Base-by-base conservation (phyloP, 2,797 vertebrate species). In the Pagetopsis macropterus region DNA sequence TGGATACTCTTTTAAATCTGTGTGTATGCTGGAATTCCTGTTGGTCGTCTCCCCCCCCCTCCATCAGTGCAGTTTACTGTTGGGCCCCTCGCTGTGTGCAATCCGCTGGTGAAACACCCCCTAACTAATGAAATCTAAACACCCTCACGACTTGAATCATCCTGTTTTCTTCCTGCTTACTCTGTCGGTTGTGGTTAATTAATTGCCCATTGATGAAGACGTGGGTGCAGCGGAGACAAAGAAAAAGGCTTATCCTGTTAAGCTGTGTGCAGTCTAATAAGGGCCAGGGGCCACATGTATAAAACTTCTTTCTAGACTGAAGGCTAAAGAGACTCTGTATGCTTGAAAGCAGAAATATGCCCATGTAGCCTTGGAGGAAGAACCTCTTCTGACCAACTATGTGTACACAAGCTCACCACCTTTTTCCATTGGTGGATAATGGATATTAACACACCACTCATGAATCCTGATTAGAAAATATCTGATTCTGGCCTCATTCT, bases 51-150 rank as follows among this genome's bases (percentile, higher is more conserved):
- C 60, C 21, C 9, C 19, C 60, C 66, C 63, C 61, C 33, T 13
- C 57, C 50, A 50, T 81, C 76, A 33, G 65, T 59, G 65, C 45
- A 51, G 76, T 79, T 69, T 78, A 73, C 81, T 19, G 59, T 78
- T 55, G 65, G 78, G 72, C 79, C 77, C 72, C 75, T 69, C 60
- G 6, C 77, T 87, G 86, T 84, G 77, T 86, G 81, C 65, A 78
- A 70, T 79, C 74, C 2, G 1, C 78, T 80, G 82, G 71, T 79
- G 83, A 84, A 89, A 89, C 88, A 81, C 81, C 84, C 84, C 84
- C 74, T 58, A 74, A 87, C 88, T 93, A 92, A 94, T 91, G 89
- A 87, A 91, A 89, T 85, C 82, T 89, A 88, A 92, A 91, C 83
- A 88, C 65, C 76, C 82, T 87, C 80, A 70, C 72, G 46, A 78